Evolutionary conservation across 1,140 invertebrate genomes (phyloP).

Genomic region (Drosophila arawakana): DNA sequence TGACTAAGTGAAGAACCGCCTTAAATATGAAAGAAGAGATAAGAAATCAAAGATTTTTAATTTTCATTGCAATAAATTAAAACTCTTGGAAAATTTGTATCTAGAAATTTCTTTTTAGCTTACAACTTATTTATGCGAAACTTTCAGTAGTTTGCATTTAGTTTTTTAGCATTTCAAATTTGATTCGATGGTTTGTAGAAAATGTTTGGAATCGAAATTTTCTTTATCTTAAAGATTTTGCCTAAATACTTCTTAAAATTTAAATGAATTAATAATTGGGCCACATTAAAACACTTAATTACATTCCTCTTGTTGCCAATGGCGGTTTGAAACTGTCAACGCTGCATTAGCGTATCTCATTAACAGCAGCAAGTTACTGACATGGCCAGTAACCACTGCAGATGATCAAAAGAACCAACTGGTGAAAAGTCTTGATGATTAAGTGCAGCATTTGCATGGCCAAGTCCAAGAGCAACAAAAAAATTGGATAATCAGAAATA

Average conservation of each 20-base stretch:
- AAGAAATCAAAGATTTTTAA: neutral
- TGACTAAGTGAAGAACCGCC: too few relatives aligned
- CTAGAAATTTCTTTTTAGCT: neutral
- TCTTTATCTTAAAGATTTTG: too few relatives aligned
- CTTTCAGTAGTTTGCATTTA: neutral
- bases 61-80: neutral
- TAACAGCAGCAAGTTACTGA: constrained; percentile 53
- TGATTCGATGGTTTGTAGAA: neutral
- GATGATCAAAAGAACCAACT: constrained; percentile 26
- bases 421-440: constrained; percentile 31
- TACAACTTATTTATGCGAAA: neutral
- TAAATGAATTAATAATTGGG: too few relatives aligned
- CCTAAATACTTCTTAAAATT: too few relatives aligned
- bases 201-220: too few relatives aligned
- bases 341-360: constrained; percentile 42
- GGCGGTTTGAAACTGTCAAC: constrained; percentile 53
- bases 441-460: constrained; percentile 71
- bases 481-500: constrained; percentile 36
- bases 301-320: constrained; percentile 24
- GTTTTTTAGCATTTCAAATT: neutral
- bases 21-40: too few relatives aligned
- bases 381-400: constrained; percentile 38
- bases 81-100: neutral
- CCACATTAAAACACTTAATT: too few relatives aligned
- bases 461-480: constrained; percentile 77